Evolutionary conservation across 2,888 invertebrate species (phyloP).

Genomic region (Linnaemya vulpina): DNA sequence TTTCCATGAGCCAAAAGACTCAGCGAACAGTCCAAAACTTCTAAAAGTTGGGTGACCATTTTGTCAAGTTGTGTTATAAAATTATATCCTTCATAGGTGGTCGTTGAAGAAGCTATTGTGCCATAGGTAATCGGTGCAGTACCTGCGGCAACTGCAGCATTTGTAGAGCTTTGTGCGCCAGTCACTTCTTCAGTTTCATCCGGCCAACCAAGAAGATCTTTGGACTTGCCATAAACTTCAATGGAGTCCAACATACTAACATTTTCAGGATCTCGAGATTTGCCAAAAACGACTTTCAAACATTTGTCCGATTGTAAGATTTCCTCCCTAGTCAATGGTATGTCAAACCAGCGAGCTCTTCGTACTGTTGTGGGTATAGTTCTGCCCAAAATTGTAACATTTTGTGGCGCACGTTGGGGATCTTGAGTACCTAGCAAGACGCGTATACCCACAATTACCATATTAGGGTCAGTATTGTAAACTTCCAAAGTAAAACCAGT

Average conservation of each 20-base stretch:
- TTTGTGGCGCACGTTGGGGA: conserved; percentile 80
- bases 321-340: conserved; percentile 97
- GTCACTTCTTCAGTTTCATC: conserved; percentile 93
- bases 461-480: conserved; percentile 92
- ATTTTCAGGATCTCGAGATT: conserved; percentile 93
- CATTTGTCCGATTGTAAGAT: conserved; percentile 96
- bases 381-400: conserved; percentile 84
- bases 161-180: conserved; percentile 69
- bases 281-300: conserved; percentile 91
- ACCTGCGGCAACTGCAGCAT: conserved; percentile 80
- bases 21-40: conserved; percentile 89
- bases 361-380: conserved; percentile 88
- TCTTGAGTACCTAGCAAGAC: conserved; percentile 89
- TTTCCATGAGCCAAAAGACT: conserved; percentile 83
- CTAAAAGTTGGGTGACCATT: conserved; percentile 87
- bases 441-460: conserved; percentile 95
- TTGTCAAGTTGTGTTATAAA: conserved; percentile 83
- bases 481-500: conserved; percentile 95
- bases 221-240: conserved; percentile 97
- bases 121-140: conserved; percentile 79
- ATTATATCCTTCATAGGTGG: conserved; percentile 77
- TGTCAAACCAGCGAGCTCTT: conserved; percentile 96
- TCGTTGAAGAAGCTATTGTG: conserved; percentile 67
- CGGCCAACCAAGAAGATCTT: conserved; percentile 98
- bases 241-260: conserved; percentile 97